Percentiles rank a stretch among this genome's conserved stretches.
phyloP scores from a whole-genome alignment of 2,888 invertebrate genomes.

The Tuberolachnus salignus region DNA sequence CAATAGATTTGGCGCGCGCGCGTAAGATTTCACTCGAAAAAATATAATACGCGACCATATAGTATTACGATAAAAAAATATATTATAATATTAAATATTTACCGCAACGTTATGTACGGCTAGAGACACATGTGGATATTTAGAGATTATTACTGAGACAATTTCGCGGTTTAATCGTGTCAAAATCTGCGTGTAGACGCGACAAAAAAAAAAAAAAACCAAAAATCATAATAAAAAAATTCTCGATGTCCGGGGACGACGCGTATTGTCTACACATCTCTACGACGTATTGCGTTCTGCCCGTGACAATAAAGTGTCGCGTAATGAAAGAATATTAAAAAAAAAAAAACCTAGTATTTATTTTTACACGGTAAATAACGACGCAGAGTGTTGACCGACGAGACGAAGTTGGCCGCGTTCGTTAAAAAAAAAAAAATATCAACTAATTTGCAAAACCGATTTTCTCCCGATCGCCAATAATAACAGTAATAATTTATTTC shows the following conservation, averaged over 20 bases:
- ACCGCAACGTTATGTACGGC: background rate
- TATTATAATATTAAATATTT: background rate
- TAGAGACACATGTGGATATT: background rate
- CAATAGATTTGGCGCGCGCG: background rate
- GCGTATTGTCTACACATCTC: too few relatives aligned
- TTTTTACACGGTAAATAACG: too few relatives aligned
- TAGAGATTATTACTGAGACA: constrained; percentile 24
- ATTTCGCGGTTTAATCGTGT: constrained; percentile 37
- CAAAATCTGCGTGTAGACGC: background rate
- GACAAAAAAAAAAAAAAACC: background rate
- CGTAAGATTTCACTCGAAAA: constrained; percentile 14
- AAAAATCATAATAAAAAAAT: constrained; percentile 24
- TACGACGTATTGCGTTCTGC: background rate
- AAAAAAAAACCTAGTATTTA: too few relatives aligned
- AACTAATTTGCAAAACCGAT: too few relatives aligned
- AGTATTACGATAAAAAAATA: too few relatives aligned
- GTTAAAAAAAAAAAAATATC: too few relatives aligned
- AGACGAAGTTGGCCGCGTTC: too few relatives aligned
- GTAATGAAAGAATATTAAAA: background rate
- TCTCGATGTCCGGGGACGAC: background rate
- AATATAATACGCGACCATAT: background rate
- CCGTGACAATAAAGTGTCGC: background rate
- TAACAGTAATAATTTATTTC: too few relatives aligned
- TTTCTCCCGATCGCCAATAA: too few relatives aligned
- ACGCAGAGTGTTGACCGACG: too few relatives aligned